Evolutionary conservation across 1,140 invertebrate genomes (phyloP).

Genomic region (Papilio polytes): DNA sequence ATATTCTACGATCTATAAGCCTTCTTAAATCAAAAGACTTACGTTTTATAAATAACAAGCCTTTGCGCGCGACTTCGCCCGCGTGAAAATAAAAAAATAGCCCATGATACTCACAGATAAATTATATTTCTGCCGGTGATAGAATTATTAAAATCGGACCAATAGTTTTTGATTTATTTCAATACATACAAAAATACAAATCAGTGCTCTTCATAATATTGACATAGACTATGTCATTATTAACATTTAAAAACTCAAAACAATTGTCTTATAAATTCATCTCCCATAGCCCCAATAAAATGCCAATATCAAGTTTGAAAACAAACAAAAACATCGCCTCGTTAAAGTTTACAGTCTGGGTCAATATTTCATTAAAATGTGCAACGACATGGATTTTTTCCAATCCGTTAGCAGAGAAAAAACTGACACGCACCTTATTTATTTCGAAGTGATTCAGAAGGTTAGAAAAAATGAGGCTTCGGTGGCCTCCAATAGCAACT

Average conservation of each 20-base stretch:
- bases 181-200: too few species aligned
- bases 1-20: too few species aligned
- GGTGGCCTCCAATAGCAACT: background rate
- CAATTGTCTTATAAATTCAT: slow-evolving; percentile 65
- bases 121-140: too few species aligned
- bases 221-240: too few species aligned
- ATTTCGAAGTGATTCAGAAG: slow-evolving; percentile 6
- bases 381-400: slow-evolving; percentile 44
- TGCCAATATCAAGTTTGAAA: slow-evolving; percentile 62
- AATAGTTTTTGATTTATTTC: too few species aligned
- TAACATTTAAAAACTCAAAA: slow-evolving; percentile 37
- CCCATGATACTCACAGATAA: too few species aligned
- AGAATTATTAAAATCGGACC: too few species aligned
- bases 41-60: too few species aligned
- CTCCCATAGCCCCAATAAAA: slow-evolving; percentile 64
- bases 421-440: slow-evolving; percentile 14
- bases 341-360: slow-evolving; percentile 59
- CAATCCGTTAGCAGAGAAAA: slow-evolving; percentile 11
- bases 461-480: background rate
- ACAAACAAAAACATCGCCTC: slow-evolving; percentile 65
- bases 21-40: too few species aligned
- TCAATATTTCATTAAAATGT: slow-evolving; percentile 56
- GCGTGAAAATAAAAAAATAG: too few species aligned
- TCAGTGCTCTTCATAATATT: too few species aligned
- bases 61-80: too few species aligned